These are phyloP conservation scores for Oscheius myriophilus DNA, from an alignment of 2,888 invertebrate genomes.

Conservation along the genomic window DNA sequence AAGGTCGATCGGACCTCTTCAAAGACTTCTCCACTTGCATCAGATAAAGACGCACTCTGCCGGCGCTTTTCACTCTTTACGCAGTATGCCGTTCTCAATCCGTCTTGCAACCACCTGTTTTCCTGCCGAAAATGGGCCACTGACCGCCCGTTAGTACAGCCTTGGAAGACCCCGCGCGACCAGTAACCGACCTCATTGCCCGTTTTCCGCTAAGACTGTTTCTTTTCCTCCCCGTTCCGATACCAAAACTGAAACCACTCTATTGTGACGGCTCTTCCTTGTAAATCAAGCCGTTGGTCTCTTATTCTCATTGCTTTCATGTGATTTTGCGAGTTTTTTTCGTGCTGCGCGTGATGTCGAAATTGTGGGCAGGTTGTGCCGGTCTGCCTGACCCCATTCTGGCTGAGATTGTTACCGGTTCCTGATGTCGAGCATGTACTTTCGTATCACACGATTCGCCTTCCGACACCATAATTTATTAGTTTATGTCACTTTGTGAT, in stretches of 20 bases:
- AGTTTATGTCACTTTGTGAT: too few species aligned
- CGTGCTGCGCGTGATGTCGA: constrained; percentile 20
- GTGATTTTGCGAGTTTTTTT: constrained; percentile 4
- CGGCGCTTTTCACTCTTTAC: constrained; percentile 11
- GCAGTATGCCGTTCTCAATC: background rate
- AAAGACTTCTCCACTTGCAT: constrained; percentile 29
- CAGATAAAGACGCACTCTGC: constrained; percentile 20
- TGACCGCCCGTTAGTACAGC: constrained; percentile 13
- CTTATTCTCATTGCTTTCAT: too few species aligned
- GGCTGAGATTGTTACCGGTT: constrained; percentile 28
- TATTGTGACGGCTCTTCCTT: too few species aligned
- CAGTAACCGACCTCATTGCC: too few species aligned
- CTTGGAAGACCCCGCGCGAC: background rate
- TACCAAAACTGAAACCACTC: too few species aligned
- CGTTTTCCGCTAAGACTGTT: too few species aligned
- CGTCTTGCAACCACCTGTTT: constrained; percentile 4
- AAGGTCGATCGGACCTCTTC: constrained; percentile 28
- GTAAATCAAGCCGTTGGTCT: too few species aligned
- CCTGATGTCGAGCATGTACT: background rate
- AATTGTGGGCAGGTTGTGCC: constrained; percentile 26
- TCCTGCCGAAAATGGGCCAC: constrained; percentile 18
- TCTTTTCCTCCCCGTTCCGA: too few species aligned
- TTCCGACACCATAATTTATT: too few species aligned
- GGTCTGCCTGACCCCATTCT: constrained; percentile 28
- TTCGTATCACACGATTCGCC: too few species aligned